A percentile compares a stretch with the other conserved stretches of the same genome.
phyloP scores from a whole-genome alignment of 2,888 invertebrate species.

The Thera britannica region DNA sequence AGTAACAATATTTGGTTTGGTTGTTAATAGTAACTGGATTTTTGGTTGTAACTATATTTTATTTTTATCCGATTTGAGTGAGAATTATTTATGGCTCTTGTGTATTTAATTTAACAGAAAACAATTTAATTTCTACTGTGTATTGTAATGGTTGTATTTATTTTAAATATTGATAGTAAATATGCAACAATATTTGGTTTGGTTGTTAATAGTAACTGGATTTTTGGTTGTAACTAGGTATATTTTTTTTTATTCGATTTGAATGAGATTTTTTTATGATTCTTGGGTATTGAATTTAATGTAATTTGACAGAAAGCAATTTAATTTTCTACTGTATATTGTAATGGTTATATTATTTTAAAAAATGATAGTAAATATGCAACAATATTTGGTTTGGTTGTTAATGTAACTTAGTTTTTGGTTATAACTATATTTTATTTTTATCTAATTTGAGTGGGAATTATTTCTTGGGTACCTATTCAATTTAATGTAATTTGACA shows the following conservation, averaged over 20 bases:
- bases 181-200: slow-evolving; percentile 14
- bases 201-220: no score
- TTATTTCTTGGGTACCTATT: slow-evolving; percentile 5
- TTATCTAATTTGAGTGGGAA: slow-evolving; percentile 12
- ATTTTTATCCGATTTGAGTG: slow-evolving; percentile 16
- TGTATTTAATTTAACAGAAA: not conserved
- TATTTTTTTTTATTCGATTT: slow-evolving; percentile 10
- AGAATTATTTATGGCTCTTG: slow-evolving; percentile 1
- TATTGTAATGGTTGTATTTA: slow-evolving; percentile 16
- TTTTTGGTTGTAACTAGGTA: not conserved
- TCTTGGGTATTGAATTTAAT: slow-evolving; percentile 3
- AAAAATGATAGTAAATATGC: slow-evolving; percentile 4
- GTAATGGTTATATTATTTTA: slow-evolving; percentile 16
- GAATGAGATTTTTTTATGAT: slow-evolving; percentile 7
- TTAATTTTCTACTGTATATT: slow-evolving; percentile 4
- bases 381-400: no score
- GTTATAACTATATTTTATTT: slow-evolving; percentile 1
- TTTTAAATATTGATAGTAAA: slow-evolving; percentile 14
- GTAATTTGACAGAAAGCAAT: slow-evolving; percentile 1
- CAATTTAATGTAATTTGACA: slow-evolving; percentile 7
- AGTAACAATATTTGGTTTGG: no score
- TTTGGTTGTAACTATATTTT: not conserved
- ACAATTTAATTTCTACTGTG: slow-evolving; percentile 1
- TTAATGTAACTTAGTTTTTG: no score
- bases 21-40: no score